Percentiles rank a stretch among this genome's conserved stretches.
phyloP scores from a whole-genome alignment of 2,797 vertebrate genomes.

The Microhierax caerulescens region DNA sequence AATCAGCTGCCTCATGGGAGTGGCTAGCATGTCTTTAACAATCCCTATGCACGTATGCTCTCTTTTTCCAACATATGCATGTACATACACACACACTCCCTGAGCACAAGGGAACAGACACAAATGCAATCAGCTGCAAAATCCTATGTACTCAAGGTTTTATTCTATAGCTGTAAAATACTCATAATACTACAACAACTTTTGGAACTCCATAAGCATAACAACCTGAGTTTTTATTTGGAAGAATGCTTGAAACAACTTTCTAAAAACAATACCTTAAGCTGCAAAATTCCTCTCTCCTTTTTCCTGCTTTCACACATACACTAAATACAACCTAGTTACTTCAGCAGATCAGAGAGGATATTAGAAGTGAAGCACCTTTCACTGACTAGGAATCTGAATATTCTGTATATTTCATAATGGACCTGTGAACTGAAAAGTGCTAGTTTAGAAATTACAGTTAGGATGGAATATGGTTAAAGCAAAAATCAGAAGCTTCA shows the following conservation, averaged over 20 bases:
- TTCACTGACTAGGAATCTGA: not conserved
- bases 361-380: not conserved
- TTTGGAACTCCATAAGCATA: not conserved
- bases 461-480: not conserved
- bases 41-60: fast-evolving
- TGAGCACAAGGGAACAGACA: not conserved
- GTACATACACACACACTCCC: not conserved
- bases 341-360: not conserved
- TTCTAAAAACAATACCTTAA: not conserved
- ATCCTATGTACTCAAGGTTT: not conserved
- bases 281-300: not conserved
- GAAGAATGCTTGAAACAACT: not conserved
- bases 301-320: not conserved
- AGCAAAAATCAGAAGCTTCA: not conserved
- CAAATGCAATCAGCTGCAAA: not conserved
- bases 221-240: not conserved
- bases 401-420: not conserved
- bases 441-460: not conserved
- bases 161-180: not conserved
- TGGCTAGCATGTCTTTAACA: not conserved
- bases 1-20: not conserved
- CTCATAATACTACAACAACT: not conserved
- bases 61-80: not conserved
- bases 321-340: not conserved
- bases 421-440: not conserved